A percentile compares a stretch with the other conserved stretches of the same genome.
These are phyloP conservation scores for Sesia apiformis DNA, from an alignment of 2,888 invertebrate genomes.

Conservation along the genomic window DNA sequence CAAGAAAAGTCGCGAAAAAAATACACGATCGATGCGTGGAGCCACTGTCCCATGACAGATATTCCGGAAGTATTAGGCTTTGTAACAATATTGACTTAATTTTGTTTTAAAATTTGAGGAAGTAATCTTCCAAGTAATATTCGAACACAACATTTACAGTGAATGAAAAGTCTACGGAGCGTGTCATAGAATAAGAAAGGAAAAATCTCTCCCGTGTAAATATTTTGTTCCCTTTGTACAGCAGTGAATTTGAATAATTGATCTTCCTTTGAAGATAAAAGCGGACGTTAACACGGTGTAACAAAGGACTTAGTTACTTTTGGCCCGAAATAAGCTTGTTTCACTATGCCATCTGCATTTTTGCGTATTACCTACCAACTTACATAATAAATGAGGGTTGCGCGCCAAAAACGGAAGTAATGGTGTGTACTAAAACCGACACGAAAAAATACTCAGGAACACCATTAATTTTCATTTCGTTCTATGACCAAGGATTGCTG, in stretches of 20 bases:
- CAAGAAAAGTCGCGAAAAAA: conserved; percentile 37
- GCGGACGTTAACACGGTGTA: conserved; percentile 2
- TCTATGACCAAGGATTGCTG: conserved; percentile 58
- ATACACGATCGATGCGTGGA: not conserved
- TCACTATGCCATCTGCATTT: conserved; percentile 45
- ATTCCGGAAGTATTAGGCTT: too few species aligned
- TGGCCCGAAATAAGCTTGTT: conserved; percentile 21
- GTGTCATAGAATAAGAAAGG: conserved; percentile 5
- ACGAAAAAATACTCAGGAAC: conserved; percentile 69
- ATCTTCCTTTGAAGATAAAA: conserved; percentile 9
- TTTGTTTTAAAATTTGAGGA: not conserved
- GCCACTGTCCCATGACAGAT: not conserved
- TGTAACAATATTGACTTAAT: not conserved
- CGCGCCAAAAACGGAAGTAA: conserved; percentile 65
- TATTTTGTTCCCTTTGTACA: conserved; percentile 8
- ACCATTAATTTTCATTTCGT: conserved; percentile 71
- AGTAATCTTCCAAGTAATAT: not conserved
- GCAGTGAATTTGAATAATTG: conserved; percentile 19
- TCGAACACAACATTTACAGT: not conserved
- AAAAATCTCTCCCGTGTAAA: conserved; percentile 9
- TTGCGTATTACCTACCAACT: conserved; percentile 22
- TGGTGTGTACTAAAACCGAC: conserved; percentile 70
- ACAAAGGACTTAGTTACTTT: conserved; percentile 16
- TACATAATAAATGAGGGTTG: conserved; percentile 68
- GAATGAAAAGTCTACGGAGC: not conserved